Evolutionary conservation across 2,888 invertebrate genomes (phyloP).

Genomic region (Prosapia bicincta): DNA sequence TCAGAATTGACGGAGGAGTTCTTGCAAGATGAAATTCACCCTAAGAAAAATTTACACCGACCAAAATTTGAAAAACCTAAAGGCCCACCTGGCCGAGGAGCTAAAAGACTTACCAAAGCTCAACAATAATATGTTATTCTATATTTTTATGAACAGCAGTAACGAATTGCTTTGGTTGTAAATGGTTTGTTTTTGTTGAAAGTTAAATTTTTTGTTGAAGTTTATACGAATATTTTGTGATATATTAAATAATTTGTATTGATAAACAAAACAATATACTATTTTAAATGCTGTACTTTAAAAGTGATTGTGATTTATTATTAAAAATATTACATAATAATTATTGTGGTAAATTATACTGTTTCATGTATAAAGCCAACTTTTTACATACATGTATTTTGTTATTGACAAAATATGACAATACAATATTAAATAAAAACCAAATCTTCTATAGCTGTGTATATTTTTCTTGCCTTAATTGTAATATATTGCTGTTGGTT

Average conservation of each 20-base stretch:
- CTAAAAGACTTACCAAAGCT: slow-evolving; percentile 78
- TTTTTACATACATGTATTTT: neutral
- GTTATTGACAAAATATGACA: neutral
- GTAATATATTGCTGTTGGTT: too few relatives aligned
- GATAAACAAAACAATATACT: neutral
- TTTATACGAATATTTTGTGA: neutral
- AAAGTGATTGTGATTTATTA: neutral
- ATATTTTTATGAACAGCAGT: neutral
- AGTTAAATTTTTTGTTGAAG: neutral
- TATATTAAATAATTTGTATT: neutral
- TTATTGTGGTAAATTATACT: neutral
- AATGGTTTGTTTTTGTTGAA: neutral
- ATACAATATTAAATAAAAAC: neutral
- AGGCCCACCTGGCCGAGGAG: slow-evolving; percentile 91
- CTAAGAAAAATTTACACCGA: slow-evolving; percentile 80
- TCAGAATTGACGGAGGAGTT: slow-evolving; percentile 87
- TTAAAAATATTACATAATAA: neutral
- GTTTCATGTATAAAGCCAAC: neutral
- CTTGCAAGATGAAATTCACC: slow-evolving; percentile 91
- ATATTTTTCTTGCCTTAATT: too few relatives aligned
- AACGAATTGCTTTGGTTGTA: neutral
- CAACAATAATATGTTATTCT: slow-evolving; percentile 43
- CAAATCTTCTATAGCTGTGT: too few relatives aligned
- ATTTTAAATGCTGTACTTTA: too few relatives aligned
- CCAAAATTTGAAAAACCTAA: slow-evolving; percentile 96